phyloP scores from a whole-genome alignment of 1,140 invertebrate species.

The Drosophila malerkotliana region DNA sequence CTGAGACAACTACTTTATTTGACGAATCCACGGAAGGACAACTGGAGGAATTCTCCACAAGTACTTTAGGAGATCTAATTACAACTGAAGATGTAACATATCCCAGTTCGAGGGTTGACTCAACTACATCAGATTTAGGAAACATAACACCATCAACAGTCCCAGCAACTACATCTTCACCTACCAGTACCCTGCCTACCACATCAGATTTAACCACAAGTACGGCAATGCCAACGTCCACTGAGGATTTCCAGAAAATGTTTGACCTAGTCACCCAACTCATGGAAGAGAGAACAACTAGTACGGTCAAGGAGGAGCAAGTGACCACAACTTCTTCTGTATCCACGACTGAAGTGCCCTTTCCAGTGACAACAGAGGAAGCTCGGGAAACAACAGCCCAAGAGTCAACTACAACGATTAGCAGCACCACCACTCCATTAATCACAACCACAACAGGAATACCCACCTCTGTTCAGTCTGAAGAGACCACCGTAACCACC shows the following conservation, averaged over 20 bases:
- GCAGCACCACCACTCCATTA: neutral
- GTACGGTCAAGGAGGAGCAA: neutral
- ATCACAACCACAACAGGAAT: conserved; percentile 14
- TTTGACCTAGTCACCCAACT: conserved; percentile 54
- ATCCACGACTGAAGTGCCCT: conserved; percentile 28
- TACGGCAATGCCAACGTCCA: conserved; percentile 54
- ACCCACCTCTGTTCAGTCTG: conserved; percentile 5
- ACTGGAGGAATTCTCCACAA: neutral
- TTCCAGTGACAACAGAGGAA: neutral
- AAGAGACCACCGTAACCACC: conserved; percentile 3
- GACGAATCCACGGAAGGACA: neutral
- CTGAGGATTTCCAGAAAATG: conserved; percentile 60
- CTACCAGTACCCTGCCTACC: neutral
- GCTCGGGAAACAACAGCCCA: conserved; percentile 6
- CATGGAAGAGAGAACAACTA: conserved; percentile 38
- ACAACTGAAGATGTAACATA: neutral
- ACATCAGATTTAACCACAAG: conserved; percentile 4
- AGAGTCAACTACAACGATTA: conserved; percentile 14
- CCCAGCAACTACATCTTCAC: neutral
- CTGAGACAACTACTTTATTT: neutral
- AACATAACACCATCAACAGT: neutral
- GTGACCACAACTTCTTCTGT: conserved; percentile 2
- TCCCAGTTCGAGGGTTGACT: conserved; percentile 8
- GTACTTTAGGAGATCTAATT: neutral
- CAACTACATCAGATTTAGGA: neutral